Evolutionary conservation across 2,797 vertebrate species (phyloP), one percentile per base, ranked within the genome.

Genomic region (Syndactyla subalaris): DNA sequence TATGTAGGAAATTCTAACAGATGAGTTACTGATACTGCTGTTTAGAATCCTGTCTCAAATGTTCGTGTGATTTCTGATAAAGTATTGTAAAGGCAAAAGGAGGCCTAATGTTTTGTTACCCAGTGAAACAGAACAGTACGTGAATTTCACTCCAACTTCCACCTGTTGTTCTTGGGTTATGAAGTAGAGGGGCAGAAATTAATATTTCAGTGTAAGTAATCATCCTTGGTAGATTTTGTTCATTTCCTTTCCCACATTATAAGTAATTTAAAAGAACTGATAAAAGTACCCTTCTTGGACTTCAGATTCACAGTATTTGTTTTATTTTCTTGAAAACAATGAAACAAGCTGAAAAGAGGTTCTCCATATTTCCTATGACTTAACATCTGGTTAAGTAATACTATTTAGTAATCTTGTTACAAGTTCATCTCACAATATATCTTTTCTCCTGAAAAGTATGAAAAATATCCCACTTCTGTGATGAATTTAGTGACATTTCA

Each of bases 311-410:
- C 39, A 61, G 7, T 65, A 34, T 39, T 43, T 54, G 21, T 72
- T 89, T 78, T 62, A 57, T 77, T 91, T 92, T 92, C 30, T 85
- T 93, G 59, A 55, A 92, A 87, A 48, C 36, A 22, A 8, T 67
- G 68, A 85, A 86, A 88, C 17, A 78, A 66, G 14, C 8, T 65
- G 45, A 75, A 58, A 88, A 85, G 16, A 32, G 4, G 16, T 66
- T 88, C 74, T 84, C 29, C 3, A 0, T 78, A 9, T 93, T 88
- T 94, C 63, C 71, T 70, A 27, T 68, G 61, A 59, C 46, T 91
- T 91, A 46, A 30, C 57, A 41, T 74, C 79, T 83, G 34, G 12
- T 93, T 55, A 88, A 68, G 70, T 94, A 93, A 89, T 80, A 46
- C 27, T 65, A 0, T 85, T 71, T 52, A 75, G 55, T 94, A 81